Evolutionary conservation across 2,888 invertebrate species (phyloP), one percentile per base, ranked within the genome.

Genomic region (Hetaerina titia): DNA sequence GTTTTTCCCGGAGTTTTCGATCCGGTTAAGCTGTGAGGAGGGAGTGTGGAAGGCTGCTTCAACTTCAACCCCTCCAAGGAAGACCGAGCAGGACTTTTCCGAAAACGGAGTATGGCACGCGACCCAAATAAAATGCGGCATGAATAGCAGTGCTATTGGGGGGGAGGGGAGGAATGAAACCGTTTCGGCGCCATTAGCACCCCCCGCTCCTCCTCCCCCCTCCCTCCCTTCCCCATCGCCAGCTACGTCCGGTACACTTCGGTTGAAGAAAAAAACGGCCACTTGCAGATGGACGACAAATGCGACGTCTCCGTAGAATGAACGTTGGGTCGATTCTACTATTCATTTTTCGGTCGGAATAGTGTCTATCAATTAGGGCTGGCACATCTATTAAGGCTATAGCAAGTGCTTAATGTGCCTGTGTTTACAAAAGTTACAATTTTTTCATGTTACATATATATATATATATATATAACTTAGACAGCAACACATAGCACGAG

Each of bases 181-280:
- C 81, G 81, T 81, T 81, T 81, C 81, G 81, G 81, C 81, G 7
- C 81, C 81, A 81, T 81, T 31, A 31, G 15, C 81, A 81, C 25
- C 31, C 81, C 81, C 2, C 69, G 7, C 2, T 22, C 69, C 45
- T 45, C 69, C 81, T 31, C 81, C 8, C 81, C 81, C 31, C 31
- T 2, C 1, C 25, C 81, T 22, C 81, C 81, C 31, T 22, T 6
- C 69, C 81, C 81, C 31, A 7, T n/a, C 11, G 7, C 81, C 31
- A 1, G 25, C 7, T 11, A 81, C 81, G 81, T 81, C 81, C 81
- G 81, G 81, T 25, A 81, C 81, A 81, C 81, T 81, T 81, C 81
- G 25, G 69, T 5, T 31, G 31, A 31, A 81, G 15, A 13, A 31
- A 69, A n/a, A 5, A 69, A 69, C n/a, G 8, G 31, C 69, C 11